These are phyloP conservation scores for Globodera rostochiensis DNA, from an alignment of 1,140 invertebrate genomes.

Conservation along the genomic window DNA sequence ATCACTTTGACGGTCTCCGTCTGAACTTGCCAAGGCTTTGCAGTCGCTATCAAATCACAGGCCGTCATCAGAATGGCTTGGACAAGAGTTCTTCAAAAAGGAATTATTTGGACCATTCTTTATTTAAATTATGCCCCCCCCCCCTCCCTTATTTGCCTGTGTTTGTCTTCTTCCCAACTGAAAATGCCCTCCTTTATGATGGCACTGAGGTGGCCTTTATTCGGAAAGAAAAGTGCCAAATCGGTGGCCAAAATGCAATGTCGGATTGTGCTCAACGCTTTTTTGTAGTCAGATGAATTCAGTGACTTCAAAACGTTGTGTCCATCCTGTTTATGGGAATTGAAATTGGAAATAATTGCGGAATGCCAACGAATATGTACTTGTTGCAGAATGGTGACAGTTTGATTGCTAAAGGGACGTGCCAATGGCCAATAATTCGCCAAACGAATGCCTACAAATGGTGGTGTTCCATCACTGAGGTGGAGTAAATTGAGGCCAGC, in stretches of 20 bases:
- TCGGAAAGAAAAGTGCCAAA: conserved; percentile 79
- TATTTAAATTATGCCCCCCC: background rate
- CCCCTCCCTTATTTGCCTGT: conserved; percentile 39
- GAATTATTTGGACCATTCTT: too few species aligned
- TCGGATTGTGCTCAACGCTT: conserved; percentile 76
- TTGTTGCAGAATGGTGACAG: conserved; percentile 79
- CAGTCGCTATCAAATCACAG: conserved; percentile 79
- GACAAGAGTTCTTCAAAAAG: conserved; percentile 69
- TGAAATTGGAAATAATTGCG: background rate
- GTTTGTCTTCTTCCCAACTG: conserved; percentile 49
- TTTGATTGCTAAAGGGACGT: conserved; percentile 70
- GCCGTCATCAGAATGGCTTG: conserved; percentile 80
- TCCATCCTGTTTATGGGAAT: conserved; percentile 73
- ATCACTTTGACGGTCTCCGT: conserved; percentile 79
- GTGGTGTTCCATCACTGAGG: conserved; percentile 82
- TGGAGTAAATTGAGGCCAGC: conserved; percentile 79
- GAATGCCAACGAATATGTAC: conserved; percentile 35
- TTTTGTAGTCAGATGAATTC: conserved; percentile 77
- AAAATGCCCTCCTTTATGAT: conserved; percentile 52
- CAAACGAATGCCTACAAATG: conserved; percentile 70
- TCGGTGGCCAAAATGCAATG: conserved; percentile 84
- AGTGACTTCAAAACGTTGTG: conserved; percentile 78
- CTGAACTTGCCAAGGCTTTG: conserved; percentile 85
- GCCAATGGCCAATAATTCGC: background rate
- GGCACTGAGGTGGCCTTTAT: conserved; percentile 70